Evolutionary conservation across 2,113 vertebrate genomes (phyloP), one percentile per base, ranked within the genome.

Genomic region (Psilopsiagon aurifrons): DNA sequence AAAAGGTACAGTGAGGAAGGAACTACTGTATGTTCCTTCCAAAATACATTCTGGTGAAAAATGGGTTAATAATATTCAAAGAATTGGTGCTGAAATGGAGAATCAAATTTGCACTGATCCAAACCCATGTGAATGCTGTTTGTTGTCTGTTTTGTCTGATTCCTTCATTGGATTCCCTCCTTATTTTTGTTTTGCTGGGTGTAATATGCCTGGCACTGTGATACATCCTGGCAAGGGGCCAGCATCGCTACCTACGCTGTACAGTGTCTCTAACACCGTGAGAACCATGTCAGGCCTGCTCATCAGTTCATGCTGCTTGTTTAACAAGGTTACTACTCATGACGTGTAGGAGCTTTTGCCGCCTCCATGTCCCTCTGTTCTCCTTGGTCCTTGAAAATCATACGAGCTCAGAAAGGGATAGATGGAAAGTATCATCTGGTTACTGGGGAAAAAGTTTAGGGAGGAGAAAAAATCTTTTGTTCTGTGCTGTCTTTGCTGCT

Each of bases 1-100:
- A 97, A 91, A 96, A 75, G 86, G 71, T 81, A 62, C 31, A 54
- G 60, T 59, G 57, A 95, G 83, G 77, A 60, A 83, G 69, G 93
- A 95, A 76, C 29, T 79, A 39, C 85, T 47, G 16, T 83, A 43
- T 62, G 70, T 71, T 57, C 63, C 49, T 76, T 79, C 57, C 37
- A 59, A 24, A 59, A 29, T 10, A n/a, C 17, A 63, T 76, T 24
- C 77, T 12, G 24, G 47, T 71, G 57, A 83, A 69, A 91, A 94
- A 43, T 18, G 17, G 29, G 46, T 92, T 57, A 82, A 81, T 29
- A n/a, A 2, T 3, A 19, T 28, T 63, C 67, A n/a, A 24, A 68
- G 63, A 43, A n/a, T 33, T 19, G 57, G 29, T 85, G 59, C 84
- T 90, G 91, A 68, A 74, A 39, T 15, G 16, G 59, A 80, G 44